Conservation (phyloP, 2,888 invertebrate genomes). For the Monopis laevigella region DNA sequence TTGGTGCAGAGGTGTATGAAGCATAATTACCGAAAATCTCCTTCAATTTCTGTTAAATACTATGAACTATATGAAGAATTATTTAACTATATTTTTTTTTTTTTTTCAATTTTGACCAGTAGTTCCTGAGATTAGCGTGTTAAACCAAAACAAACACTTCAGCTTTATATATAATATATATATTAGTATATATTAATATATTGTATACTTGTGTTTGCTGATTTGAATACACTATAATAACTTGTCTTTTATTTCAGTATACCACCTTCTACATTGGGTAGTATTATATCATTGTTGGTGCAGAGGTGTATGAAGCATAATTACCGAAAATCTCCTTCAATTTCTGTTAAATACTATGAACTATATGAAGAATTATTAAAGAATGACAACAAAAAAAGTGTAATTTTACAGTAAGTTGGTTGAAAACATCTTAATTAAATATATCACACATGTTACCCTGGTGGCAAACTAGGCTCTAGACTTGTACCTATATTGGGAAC, state of each 20-base stretch:
- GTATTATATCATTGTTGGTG: constrained; percentile 74
- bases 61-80: constrained; percentile 64
- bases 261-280: constrained; percentile 70
- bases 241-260: constrained; percentile 45
- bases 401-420: constrained; percentile 70
- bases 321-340: constrained; percentile 68
- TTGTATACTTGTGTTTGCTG: too few relatives aligned
- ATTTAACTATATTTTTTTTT: too few relatives aligned
- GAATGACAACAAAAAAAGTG: constrained; percentile 61
- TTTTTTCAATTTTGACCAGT: too few relatives aligned
- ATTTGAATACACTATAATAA: too few relatives aligned
- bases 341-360: constrained; percentile 63
- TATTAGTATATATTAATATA: too few relatives aligned
- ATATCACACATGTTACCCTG: too few relatives aligned
- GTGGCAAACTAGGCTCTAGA: too few relatives aligned
- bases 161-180: too few relatives aligned
- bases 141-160: too few relatives aligned
- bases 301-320: constrained; percentile 71
- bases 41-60: constrained; percentile 63
- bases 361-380: constrained; percentile 60
- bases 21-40: constrained; percentile 67
- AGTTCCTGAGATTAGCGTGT: too few relatives aligned
- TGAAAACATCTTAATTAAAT: too few relatives aligned
- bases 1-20: constrained; percentile 74
- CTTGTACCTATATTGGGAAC: too few relatives aligned